Percentiles rank a stretch among this genome's conserved stretches.
phyloP scores from a whole-genome alignment of 2,113 vertebrate species.

The Ceyx melanurus region DNA sequence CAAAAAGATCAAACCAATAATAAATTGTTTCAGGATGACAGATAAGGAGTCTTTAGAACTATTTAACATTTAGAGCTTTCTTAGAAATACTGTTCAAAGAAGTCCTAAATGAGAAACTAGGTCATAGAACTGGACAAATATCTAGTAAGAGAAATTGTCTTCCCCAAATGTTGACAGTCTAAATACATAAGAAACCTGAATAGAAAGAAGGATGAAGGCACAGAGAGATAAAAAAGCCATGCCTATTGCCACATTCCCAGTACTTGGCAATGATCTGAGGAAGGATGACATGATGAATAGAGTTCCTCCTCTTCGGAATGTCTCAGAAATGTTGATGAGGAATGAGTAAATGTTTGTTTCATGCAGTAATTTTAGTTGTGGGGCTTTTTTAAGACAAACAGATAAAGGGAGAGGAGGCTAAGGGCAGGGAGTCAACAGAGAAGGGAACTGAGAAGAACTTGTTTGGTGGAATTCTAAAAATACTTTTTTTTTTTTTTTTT shows the following conservation, averaged over 20 bases:
- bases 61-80: not conserved
- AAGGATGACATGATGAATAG: not conserved
- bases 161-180: not conserved
- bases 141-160: not conserved
- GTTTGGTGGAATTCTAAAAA: not conserved
- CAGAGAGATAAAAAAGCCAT: not conserved
- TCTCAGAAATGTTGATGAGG: not conserved
- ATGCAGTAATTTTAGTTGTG: not conserved
- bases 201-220: not conserved
- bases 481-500: not conserved
- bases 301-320: not conserved
- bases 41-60: not conserved
- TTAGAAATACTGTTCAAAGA: not conserved
- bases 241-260: not conserved
- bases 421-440: not conserved
- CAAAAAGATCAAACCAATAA: not conserved
- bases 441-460: not conserved
- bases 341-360: not conserved
- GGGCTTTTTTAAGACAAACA: not conserved
- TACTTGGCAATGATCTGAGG: not conserved
- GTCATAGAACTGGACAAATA: not conserved
- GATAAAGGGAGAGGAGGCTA: not conserved
- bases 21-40: not conserved
- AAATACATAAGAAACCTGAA: not conserved
- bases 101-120: not conserved